Evolutionary conservation across 1,140 invertebrate genomes (phyloP), one percentile per base, ranked within the genome.

Genomic region (Arctopsyche grandis): DNA sequence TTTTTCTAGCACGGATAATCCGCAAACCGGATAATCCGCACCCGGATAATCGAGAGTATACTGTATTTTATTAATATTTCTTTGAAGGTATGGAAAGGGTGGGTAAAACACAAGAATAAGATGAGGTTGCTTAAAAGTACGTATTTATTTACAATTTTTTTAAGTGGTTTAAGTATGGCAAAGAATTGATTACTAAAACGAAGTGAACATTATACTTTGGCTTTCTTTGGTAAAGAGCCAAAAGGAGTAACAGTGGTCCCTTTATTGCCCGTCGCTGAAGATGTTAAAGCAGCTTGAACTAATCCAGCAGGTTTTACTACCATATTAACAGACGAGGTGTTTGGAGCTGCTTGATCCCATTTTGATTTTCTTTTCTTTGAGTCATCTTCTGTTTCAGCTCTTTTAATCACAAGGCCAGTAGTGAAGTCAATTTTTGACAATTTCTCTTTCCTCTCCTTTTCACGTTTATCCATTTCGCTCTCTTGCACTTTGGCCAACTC

Each of bases 401-500:
- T 91, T 76, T 95, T 94, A 0, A 92, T 92, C 0, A 95, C n/a
- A n/a, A n/a, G 93, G 9, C 96, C 96, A 1, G 94, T 93, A 0
- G 96, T 93, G 85, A 97, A 95, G 85, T 98, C 96, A 70, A 96
- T 95, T 88, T 98, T 98, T 12, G 95, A 83, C 38, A 88, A 92
- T 85, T 93, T 93, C 56, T 97, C 96, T 86, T 96, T 97, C 78
- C 93, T 91, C 83, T 97, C 96, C 84, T 97, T 97, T 83, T 98
- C 96, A 66, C 96, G 87, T 84, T 93, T 94, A 44, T 98, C 96
- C 96, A 98, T 98, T 88, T 98, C 96, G 9, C 91, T 86, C 87
- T 96, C 98, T 84, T 98, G 97, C 5, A 93, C 92, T 84, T 93
- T 93, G 0, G 95, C 94, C 56, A 99, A 87, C 84, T 97, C 95